These are phyloP conservation scores for Octopus bimaculoides DNA, from an alignment of 1,140 invertebrate genomes.

Conservation along the genomic window DNA sequence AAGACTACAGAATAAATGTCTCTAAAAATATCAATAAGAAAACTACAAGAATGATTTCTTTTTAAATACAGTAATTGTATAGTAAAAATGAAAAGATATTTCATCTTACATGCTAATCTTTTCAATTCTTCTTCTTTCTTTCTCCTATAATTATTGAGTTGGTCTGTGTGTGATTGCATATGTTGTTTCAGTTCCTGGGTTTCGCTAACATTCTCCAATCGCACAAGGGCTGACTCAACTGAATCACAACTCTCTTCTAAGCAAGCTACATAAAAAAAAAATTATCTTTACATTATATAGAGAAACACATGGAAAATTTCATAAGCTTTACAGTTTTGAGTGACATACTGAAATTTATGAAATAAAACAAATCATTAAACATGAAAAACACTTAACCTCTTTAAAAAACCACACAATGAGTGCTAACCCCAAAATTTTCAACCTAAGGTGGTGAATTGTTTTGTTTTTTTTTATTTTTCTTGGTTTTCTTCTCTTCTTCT, in stretches of 20 bases:
- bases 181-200: constrained; percentile 65
- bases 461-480: too few species aligned
- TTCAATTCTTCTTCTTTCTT: constrained; percentile 65
- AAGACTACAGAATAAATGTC: too few species aligned
- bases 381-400: background rate
- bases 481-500: too few species aligned
- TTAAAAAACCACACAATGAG: too few species aligned
- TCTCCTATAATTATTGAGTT: constrained; percentile 66
- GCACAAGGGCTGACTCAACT: constrained; percentile 64
- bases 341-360: background rate
- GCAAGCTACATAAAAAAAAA: constrained; percentile 56
- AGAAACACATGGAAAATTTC: background rate
- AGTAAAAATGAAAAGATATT: background rate
- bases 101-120: constrained; percentile 60
- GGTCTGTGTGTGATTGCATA: constrained; percentile 66
- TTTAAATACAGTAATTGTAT: too few species aligned
- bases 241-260: constrained; percentile 66
- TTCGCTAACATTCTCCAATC: constrained; percentile 68
- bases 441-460: too few species aligned
- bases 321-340: background rate
- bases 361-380: background rate
- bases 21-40: too few species aligned
- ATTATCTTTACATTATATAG: constrained; percentile 8
- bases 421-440: too few species aligned
- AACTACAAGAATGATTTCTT: too few species aligned